phyloP scores from a whole-genome alignment of 2,888 invertebrate genomes.

The Papilio elwesi region DNA sequence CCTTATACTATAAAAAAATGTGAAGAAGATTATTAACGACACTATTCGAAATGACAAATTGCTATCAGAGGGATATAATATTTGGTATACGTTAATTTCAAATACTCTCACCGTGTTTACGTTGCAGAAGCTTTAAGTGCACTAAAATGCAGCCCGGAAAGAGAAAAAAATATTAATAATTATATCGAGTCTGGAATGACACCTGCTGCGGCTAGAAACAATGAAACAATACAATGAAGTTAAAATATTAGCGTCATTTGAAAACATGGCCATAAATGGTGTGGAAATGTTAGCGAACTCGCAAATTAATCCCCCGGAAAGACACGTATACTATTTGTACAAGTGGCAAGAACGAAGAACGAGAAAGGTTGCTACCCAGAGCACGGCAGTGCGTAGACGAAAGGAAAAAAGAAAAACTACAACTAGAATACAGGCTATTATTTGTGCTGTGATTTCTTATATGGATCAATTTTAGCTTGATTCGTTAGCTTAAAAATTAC shows the following conservation, averaged over 20 bases:
- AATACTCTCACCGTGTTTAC: conserved; percentile 17
- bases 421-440: no score
- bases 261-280: conserved; percentile 32
- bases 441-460: no score
- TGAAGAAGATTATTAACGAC: conserved; percentile 31
- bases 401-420: no score
- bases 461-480: no score
- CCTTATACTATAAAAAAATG: no score
- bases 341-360: conserved; percentile 25
- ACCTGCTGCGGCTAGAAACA: conserved; percentile 22
- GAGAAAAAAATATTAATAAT: conserved; percentile 29
- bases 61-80: conserved; percentile 22
- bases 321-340: conserved; percentile 36
- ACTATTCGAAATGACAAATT: conserved; percentile 29
- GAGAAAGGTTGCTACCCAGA: no score
- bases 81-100: conserved; percentile 28
- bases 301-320: conserved; percentile 35
- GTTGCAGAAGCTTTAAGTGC: conserved; percentile 30
- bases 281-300: conserved; percentile 32
- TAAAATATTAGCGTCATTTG: conserved; percentile 31
- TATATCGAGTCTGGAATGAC: conserved; percentile 34
- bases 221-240: conserved; percentile 33
- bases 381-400: no score
- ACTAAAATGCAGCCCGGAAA: conserved; percentile 35
- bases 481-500: no score